These are phyloP conservation scores for Papilio glaucus DNA, from an alignment of 1,140 invertebrate genomes.

Conservation along the genomic window DNA sequence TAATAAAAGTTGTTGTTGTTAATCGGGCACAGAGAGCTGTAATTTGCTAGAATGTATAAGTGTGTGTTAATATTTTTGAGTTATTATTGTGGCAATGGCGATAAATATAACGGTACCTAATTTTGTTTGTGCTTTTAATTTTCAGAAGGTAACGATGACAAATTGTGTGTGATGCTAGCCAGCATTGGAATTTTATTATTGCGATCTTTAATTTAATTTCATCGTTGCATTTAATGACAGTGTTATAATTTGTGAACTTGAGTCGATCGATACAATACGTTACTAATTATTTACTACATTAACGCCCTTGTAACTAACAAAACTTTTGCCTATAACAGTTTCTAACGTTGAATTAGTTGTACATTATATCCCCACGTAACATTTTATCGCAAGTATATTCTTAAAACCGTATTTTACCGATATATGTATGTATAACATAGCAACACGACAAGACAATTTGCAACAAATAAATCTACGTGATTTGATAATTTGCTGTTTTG, in stretches of 20 bases:
- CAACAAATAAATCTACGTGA: no score
- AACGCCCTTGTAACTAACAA: no score
- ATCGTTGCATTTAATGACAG: neutral
- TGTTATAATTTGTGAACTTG: neutral
- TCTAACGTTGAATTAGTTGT: no score
- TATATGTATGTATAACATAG: no score
- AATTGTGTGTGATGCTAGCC: neutral
- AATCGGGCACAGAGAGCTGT: neutral
- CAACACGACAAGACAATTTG: no score
- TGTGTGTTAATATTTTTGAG: constrained; percentile 4
- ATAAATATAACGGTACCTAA: neutral
- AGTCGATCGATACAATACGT: neutral
- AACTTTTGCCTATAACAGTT: no score
- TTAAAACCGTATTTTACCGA: no score
- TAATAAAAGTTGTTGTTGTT: neutral
- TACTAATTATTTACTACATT: no score
- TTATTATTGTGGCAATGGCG: neutral
- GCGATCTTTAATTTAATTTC: neutral
- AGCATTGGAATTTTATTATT: neutral
- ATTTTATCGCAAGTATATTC: no score
- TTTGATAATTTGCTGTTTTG: no score
- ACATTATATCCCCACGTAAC: no score
- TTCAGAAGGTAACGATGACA: neutral
- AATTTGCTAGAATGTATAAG: neutral
- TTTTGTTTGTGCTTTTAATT: constrained; percentile 11